Conservation (phyloP, 2,888 invertebrate genomes). For the Laothoe populi region DNA sequence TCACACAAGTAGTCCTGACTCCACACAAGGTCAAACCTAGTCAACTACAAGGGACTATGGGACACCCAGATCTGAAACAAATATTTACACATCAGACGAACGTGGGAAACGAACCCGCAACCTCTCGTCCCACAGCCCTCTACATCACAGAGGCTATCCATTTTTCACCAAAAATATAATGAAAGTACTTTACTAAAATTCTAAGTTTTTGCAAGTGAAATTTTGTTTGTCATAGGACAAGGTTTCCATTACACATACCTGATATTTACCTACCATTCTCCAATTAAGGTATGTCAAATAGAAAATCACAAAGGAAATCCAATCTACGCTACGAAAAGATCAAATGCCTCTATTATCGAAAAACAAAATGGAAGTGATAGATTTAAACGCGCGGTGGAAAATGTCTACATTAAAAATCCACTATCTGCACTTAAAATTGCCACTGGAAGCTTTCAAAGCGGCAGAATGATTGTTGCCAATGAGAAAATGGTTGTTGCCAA, state of each 20-base stretch:
- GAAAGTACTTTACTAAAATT: too few species aligned
- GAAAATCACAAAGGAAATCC: conserved; percentile 16
- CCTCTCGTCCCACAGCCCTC: too few species aligned
- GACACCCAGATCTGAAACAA: too few species aligned
- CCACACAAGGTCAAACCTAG: too few species aligned
- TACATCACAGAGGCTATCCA: too few species aligned
- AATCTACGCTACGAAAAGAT: not conserved
- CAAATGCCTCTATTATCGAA: conserved; percentile 5
- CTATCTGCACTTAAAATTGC: conserved; percentile 15
- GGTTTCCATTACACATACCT: not conserved
- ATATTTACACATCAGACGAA: too few species aligned
- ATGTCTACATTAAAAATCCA: conserved; percentile 19
- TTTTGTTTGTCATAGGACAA: not conserved
- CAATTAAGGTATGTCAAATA: conserved; percentile 12
- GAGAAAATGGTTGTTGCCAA: conserved; percentile 18
- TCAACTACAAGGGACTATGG: too few species aligned
- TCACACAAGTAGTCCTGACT: too few species aligned
- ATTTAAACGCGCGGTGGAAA: conserved; percentile 18
- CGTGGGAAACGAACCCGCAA: too few species aligned
- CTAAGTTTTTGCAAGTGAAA: too few species aligned
- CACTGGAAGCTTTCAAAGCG: conserved; percentile 13
- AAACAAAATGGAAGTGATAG: not conserved
- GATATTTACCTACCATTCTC: not conserved
- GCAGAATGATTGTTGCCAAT: conserved; percentile 22
- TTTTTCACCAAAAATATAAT: too few species aligned